phyloP scores from a whole-genome alignment of 2,113 vertebrate genomes.

The Mormyrus lacerda region DNA sequence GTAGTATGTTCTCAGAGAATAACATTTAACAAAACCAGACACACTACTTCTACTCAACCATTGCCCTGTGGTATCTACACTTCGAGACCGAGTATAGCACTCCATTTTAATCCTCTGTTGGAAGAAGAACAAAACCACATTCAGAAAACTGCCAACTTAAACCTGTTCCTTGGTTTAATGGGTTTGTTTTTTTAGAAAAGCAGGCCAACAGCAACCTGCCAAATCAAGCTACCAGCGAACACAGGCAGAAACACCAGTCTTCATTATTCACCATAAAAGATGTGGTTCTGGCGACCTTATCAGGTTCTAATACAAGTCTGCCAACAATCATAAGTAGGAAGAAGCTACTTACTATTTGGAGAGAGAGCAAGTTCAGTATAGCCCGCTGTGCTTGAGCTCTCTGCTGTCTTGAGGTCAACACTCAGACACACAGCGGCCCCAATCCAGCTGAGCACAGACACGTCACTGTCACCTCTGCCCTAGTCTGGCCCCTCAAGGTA shows the following conservation, averaged over 20 bases:
- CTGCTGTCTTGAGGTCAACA: background rate
- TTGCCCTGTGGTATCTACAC: background rate
- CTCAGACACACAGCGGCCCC: background rate
- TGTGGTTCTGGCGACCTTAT: background rate
- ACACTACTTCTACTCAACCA: background rate
- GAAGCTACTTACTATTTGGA: background rate
- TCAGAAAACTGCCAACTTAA: background rate
- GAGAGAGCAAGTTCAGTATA: background rate
- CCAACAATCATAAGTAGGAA: background rate
- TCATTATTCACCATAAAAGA: background rate
- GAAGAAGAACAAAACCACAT: background rate
- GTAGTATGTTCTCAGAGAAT: background rate
- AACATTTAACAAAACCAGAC: background rate
- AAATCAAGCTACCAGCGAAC: background rate
- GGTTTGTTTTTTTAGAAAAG: background rate
- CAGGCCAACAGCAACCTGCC: background rate
- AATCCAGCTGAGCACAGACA: background rate
- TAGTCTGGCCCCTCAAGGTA: slow-evolving; percentile 21
- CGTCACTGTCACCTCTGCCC: slow-evolving; percentile 46
- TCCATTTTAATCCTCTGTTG: background rate
- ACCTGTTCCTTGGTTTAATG: background rate
- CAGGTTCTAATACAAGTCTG: background rate
- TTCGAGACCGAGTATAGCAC: background rate
- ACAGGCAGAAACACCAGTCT: background rate
- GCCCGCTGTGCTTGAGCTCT: background rate